Evolutionary conservation across 2,888 invertebrate genomes (phyloP), one percentile per base, ranked within the genome.

Genomic region (Adelognathus sp.): DNA sequence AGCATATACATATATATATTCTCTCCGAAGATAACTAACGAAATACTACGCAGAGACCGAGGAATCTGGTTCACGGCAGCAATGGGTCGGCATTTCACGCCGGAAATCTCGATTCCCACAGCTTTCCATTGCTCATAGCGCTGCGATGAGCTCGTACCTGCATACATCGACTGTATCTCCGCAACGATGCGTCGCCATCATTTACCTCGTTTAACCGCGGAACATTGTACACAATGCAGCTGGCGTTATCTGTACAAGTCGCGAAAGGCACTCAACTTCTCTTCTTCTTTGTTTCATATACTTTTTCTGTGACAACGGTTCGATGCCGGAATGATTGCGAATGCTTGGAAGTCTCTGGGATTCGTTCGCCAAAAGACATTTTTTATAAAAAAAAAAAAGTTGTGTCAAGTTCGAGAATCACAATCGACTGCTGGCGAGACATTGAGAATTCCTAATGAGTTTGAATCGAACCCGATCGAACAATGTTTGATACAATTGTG

Each of bases 101-200:
- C 85, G 83, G 85, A 85, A 86, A 86, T 86, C 82, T 82, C 83
- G 83, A 87, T 88, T 86, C 86, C 85, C 86, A 86, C 82, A 87
- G 81, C 87, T 87, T 87, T 86, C 83, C 83, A 81, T 84, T 82
- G 80, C 75, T 72, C 29, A 41, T 14, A 50, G 39, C 61, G 4
- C 4, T 11, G 41, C 24, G n/a, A 33, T 54, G n/a, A 33, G 64
- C 70, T 64, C 56, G 27, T 46, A 21, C 18, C 11, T 21, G 46
- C 21, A 18, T 46, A 18, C 18, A n/a, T 18, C 18, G 18, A 6
- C n/a, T n/a, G n/a, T 46, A 21, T 50, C 72, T 27, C 41, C 14
- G 18, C 31, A 5, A 31, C 44, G 61, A n/a, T 33, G 24, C 60
- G 21, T 44, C 14, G 5, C 29, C 36, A 18, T 58, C 46, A 16